Conservation (phyloP, 2,797 vertebrate species). For the Bovichtus diacanthus region DNA sequence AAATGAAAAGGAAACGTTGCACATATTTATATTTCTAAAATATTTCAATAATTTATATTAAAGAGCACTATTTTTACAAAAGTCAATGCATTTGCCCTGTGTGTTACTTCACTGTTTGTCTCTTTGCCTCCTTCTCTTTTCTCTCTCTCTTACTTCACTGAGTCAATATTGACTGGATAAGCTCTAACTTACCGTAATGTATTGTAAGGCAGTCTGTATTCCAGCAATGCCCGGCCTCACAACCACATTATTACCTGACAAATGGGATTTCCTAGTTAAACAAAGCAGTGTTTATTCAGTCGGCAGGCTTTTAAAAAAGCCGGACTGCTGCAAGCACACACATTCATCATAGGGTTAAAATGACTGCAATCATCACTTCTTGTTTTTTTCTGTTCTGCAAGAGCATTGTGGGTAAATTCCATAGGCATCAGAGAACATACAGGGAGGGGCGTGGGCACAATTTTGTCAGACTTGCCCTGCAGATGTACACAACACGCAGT, state of each 20-base stretch:
- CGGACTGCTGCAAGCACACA: not conserved
- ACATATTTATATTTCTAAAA: conserved; percentile 99
- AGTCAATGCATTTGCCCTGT: conserved; percentile 79
- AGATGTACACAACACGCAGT: conserved; percentile 39
- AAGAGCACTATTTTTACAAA: conserved; percentile 99
- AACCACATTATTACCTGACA: conserved; percentile 59
- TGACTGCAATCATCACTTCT: conserved; percentile 58
- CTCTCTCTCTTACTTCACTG: conserved; percentile 30
- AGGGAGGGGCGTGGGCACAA: not conserved
- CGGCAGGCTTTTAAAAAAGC: conserved; percentile 13
- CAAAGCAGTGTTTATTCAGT: conserved; percentile 60
- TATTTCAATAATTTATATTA: conserved; percentile 99
- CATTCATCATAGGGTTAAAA: conserved; percentile 46
- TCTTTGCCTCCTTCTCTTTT: conserved; percentile 23
- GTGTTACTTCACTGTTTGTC: conserved; percentile 72
- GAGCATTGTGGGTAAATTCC: conserved; percentile 72
- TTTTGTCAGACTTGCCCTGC: conserved; percentile 31
- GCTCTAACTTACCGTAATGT: conserved; percentile 54
- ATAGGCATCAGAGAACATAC: conserved; percentile 47
- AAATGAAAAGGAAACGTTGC: conserved; percentile 94
- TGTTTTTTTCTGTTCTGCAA: conserved; percentile 38
- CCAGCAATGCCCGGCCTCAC: conserved; percentile 47
- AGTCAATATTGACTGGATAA: conserved; percentile 67
- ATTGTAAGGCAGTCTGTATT: conserved; percentile 51
- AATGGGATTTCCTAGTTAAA: conserved; percentile 67